phyloP scores from a whole-genome alignment of 2,113 vertebrate genomes.

The Macquaria australasica region DNA sequence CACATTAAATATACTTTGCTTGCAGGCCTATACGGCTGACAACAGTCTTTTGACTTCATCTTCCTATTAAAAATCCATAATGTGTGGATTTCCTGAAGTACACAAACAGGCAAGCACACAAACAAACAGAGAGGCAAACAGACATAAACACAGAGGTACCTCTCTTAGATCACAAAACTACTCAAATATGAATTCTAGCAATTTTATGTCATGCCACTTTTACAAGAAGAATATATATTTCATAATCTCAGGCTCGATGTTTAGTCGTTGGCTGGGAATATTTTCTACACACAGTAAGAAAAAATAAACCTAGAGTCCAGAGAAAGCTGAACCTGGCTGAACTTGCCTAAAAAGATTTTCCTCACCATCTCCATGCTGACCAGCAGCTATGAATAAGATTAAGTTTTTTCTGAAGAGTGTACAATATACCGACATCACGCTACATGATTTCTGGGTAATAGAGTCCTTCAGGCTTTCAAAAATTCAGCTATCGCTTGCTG shows the following conservation, averaged over 20 bases:
- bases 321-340: slow-evolving; percentile 8
- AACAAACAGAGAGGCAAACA: neutral
- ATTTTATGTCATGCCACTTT: neutral
- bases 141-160: neutral
- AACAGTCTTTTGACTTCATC: neutral
- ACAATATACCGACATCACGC: neutral
- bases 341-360: slow-evolving; percentile 18
- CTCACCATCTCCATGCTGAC: neutral
- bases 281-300: neutral
- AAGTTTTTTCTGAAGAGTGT: neutral
- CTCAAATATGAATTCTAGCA: slow-evolving; percentile 1
- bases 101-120: neutral
- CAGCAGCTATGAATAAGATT: neutral
- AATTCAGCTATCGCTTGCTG: slow-evolving; percentile 2
- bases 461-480: slow-evolving; percentile 24
- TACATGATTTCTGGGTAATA: slow-evolving; percentile 33
- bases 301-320: neutral
- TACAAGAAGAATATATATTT: slow-evolving; percentile 1
- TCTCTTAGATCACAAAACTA: neutral
- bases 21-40: neutral
- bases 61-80: slow-evolving; percentile 10
- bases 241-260: neutral
- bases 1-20: slow-evolving; percentile 5
- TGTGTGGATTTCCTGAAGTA: neutral
- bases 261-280: neutral